Conservation (phyloP, 2,113 vertebrate genomes). For the Cebidichthys violaceus region DNA sequence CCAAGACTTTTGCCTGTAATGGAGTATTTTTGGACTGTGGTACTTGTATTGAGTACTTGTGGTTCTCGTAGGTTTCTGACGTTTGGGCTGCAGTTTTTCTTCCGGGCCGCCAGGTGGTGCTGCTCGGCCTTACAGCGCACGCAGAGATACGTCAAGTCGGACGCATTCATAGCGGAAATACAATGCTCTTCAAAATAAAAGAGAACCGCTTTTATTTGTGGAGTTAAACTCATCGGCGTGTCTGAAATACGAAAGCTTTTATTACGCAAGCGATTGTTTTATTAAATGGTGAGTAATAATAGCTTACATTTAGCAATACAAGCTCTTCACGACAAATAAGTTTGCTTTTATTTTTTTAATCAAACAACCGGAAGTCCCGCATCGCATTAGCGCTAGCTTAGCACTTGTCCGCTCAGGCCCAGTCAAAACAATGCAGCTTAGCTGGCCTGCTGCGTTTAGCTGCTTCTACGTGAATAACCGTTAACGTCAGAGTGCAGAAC, state of each 20-base stretch:
- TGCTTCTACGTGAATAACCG: neutral
- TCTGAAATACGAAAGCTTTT: neutral
- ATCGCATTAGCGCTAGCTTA: fast-evolving
- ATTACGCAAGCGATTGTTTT: fast-evolving
- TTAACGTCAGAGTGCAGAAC: fast-evolving
- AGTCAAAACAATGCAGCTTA: conserved; percentile 66
- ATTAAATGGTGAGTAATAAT: fast-evolving
- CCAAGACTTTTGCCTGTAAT: neutral
- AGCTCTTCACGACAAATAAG: neutral
- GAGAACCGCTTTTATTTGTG: fast-evolving
- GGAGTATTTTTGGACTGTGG: neutral
- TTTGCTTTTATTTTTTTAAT: conserved; percentile 2
- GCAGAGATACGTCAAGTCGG: neutral
- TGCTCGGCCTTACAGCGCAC: fast-evolving
- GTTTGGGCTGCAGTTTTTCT: neutral
- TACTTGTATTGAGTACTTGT: neutral
- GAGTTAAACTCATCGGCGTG: fast-evolving
- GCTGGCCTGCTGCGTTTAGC: neutral
- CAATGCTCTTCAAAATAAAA: conserved; percentile 20
- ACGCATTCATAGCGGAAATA: neutral
- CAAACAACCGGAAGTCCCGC: neutral
- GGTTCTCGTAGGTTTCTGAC: neutral
- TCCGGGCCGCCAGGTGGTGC: conserved; percentile 38
- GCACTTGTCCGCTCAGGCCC: conserved; percentile 23
- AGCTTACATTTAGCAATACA: neutral